Base-by-base conservation (phyloP, 2,113 vertebrate genomes). In the Rhegmatorhina hoffmannsi region DNA sequence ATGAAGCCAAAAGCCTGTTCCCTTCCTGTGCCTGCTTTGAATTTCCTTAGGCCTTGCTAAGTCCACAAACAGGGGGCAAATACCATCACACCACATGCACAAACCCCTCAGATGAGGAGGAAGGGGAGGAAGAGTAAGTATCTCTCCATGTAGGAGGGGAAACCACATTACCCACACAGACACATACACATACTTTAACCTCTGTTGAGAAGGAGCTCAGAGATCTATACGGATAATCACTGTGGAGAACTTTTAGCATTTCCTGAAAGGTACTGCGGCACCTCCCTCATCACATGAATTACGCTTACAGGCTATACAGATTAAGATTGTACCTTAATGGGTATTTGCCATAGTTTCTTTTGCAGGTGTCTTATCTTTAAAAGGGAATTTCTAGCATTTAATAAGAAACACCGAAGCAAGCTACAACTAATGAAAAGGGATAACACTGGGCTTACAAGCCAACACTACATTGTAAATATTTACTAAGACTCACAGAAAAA, bases 351-450 rank as follows among this genome's bases (percentile, higher is more conserved):
- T 17, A 33, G 40, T 73, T 84, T 67, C 46, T 76, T 69, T 56
- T 84, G 59, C 64, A 81, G 55, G 50, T 84, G 33, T 67, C 55
- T 82, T 79, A 67, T 93, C 46, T 62, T 70, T 70, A 81, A 62
- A 87, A 56, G 31, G 16, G 28, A 58, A n/a, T 69, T 80, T 91
- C 55, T 91, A 84, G 44, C 19, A 10, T 81, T 70, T 62, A 80
- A 13, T 77, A 74, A 92, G 38, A 73, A 87, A 87, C 66, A 66
- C 11, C 23, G 11, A 17, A 29, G n/a, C 38, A 83, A 80, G n/a
- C 13, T 84, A 59, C 43, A 47, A 17, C 20, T 60, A 77, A 68
- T 21, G 24, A 79, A 59, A 81, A 86, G 23, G 4, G 4, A 49
- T 21, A 68, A 60, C 47, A 67, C 17, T 76, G 77, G 47, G 15